Evolutionary conservation across 2,113 vertebrate species (phyloP), one percentile per base, ranked within the genome.

Genomic region (Oplegnathus fasciatus): DNA sequence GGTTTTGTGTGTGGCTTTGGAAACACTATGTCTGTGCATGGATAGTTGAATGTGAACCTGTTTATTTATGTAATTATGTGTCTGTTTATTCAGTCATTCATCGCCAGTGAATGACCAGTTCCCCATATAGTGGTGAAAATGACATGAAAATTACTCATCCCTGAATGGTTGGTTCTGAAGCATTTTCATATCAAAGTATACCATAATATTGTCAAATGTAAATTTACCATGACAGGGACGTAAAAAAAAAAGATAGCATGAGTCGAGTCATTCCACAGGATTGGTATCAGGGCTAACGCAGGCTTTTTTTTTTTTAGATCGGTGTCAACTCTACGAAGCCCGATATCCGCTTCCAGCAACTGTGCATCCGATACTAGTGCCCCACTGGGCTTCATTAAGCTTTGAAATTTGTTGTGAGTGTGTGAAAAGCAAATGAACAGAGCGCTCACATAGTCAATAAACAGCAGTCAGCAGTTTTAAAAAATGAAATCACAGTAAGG

Each of bases 1-100:
- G 73, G 58, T 75, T 84, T 26, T 80, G 62, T 30, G 2, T 57
- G 26, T 54, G 42, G 44, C 73, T 78, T 26, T 37, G 24, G 50
- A 76, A 78, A 71, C 34, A 2, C 32, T 22, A 24, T 26, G 28
- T 0, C 10, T 75, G 18, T 82, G 44, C 65, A 60, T 62, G 62
- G 30, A 22, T 20, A n/a, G 30, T n/a, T 15, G 34, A 24, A 22
- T 76, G 8, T 34, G 15, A 50, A 40, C 37, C 46, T 55, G 54
- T 70, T 57, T 54, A 4, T 64, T 18, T 20, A 42, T 77, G 34
- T 37, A 22, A 10, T 58, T 44, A n/a, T 26, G 2, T 26, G 24
- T 66, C 17, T 67, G 9, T 76, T 58, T 42, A 64, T 18, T 40
- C 26, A 48, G 5, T 3, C 1, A 50, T 60, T 61, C 15, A 48